phyloP scores from a whole-genome alignment of 1,140 invertebrate species.

The Rhopalosiphum padi region DNA sequence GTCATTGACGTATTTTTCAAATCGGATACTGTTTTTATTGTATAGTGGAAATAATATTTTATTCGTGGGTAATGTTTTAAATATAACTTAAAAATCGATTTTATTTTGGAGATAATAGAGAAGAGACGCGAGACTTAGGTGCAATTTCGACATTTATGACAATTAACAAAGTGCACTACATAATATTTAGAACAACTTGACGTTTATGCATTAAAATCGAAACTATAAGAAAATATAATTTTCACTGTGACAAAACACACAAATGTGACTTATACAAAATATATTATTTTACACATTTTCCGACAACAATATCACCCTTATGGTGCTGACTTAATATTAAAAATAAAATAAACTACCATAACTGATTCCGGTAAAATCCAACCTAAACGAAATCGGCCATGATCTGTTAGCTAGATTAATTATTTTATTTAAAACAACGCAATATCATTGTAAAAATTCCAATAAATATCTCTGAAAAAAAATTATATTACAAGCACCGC shows the following conservation, averaged over 20 bases:
- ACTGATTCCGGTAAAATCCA: neutral
- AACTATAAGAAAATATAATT: neutral
- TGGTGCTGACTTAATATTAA: too few relatives aligned
- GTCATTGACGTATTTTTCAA: neutral
- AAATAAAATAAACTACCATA: neutral
- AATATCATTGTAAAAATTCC: neutral
- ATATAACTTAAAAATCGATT: neutral
- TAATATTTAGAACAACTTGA: neutral
- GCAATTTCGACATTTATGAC: neutral
- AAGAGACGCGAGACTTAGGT: neutral
- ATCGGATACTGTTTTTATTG: neutral
- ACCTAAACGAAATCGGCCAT: neutral
- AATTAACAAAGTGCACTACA: neutral
- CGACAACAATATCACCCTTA: neutral
- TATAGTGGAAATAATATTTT: neutral
- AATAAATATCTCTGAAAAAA: neutral
- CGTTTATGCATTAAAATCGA: neutral
- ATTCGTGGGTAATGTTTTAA: neutral
- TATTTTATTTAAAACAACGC: neutral
- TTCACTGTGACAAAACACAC: neutral
- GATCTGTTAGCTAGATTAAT: neutral
- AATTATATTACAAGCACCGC: neutral
- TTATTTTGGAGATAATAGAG: neutral
- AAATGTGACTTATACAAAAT: neutral
- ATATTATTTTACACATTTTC: neutral